phyloP scores from a whole-genome alignment of 1,140 invertebrate species.

The Dinoponera quadriceps region DNA sequence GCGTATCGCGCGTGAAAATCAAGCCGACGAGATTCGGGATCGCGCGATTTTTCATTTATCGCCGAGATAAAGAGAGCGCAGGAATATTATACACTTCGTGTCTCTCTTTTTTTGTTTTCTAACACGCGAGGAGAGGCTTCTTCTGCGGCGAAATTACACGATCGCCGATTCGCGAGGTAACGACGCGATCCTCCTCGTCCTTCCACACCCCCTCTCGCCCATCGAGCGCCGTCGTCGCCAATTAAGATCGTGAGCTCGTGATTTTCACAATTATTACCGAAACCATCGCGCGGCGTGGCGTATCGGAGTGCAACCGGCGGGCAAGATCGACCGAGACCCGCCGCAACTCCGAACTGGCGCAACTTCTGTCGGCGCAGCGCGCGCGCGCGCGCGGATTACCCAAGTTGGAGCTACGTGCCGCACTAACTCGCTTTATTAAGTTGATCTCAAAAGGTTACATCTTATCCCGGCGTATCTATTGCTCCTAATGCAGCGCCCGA shows the following conservation, averaged over 20 bases:
- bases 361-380: constrained; percentile 57
- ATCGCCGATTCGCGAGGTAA: constrained; percentile 1
- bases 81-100: too few relatives aligned
- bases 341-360: constrained; percentile 58
- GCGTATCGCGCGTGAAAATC: too few relatives aligned
- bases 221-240: constrained; percentile 39
- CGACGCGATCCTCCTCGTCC: not conserved
- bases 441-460: constrained; percentile 66
- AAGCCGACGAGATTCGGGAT: too few relatives aligned
- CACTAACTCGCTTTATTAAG: constrained; percentile 64
- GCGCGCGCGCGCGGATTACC: constrained; percentile 56
- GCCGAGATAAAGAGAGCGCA: too few relatives aligned
- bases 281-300: constrained; percentile 54
- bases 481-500: constrained; percentile 32
- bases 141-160: not conserved
- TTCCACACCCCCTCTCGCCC: not conserved
- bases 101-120: too few relatives aligned
- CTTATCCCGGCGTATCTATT: constrained; percentile 64
- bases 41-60: too few relatives aligned
- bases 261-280: constrained; percentile 74
- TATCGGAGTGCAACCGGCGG: constrained; percentile 50
- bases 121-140: not conserved
- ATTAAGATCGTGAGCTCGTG: constrained; percentile 66
- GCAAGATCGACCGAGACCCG: constrained; percentile 49
- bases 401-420: constrained; percentile 66